phyloP scores from a whole-genome alignment of 2,888 invertebrate species.

The Craniophora ligustri region DNA sequence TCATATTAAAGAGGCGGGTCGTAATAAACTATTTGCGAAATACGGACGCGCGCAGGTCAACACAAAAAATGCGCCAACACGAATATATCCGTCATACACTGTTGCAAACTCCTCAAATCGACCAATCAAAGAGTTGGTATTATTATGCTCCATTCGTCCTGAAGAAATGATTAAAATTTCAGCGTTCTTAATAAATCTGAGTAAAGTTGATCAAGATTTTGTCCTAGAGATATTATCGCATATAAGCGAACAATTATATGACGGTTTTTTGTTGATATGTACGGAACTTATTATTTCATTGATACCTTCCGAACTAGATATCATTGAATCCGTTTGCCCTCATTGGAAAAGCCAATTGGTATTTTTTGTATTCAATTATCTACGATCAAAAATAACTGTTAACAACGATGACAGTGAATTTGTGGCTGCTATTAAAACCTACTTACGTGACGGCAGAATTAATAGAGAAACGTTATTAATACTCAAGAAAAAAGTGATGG shows the following conservation, averaged over 20 bases:
- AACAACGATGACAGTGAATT: slow-evolving; percentile 25
- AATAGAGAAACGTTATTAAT: slow-evolving; percentile 18
- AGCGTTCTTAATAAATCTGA: slow-evolving; percentile 29
- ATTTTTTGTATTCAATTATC: slow-evolving; percentile 21
- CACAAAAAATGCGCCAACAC: slow-evolving; percentile 56
- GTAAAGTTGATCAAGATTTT: slow-evolving; percentile 29
- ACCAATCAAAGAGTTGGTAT: slow-evolving; percentile 12
- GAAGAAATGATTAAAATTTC: slow-evolving; percentile 40
- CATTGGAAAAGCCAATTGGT: slow-evolving; percentile 33
- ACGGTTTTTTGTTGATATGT: slow-evolving; percentile 34
- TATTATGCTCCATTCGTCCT: slow-evolving; percentile 15
- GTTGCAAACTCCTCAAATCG: slow-evolving; percentile 19
- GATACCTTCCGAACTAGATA: slow-evolving; percentile 18
- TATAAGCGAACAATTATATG: slow-evolving; percentile 26
- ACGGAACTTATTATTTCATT: slow-evolving; percentile 25
- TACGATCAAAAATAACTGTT: slow-evolving; percentile 27
- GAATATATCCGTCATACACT: slow-evolving; percentile 39
- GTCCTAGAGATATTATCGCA: slow-evolving; percentile 23
- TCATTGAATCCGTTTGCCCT: slow-evolving; percentile 11
- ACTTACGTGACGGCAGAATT: slow-evolving; percentile 39
- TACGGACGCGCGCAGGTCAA: slow-evolving; percentile 55
- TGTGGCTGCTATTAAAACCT: slow-evolving; percentile 24
- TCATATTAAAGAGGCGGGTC: slow-evolving; percentile 47
- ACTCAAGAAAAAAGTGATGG: slow-evolving; percentile 23
- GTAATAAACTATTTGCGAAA: slow-evolving; percentile 51